phyloP scores from a whole-genome alignment of 2,888 invertebrate species.

The Aspidiotus rigidus region DNA sequence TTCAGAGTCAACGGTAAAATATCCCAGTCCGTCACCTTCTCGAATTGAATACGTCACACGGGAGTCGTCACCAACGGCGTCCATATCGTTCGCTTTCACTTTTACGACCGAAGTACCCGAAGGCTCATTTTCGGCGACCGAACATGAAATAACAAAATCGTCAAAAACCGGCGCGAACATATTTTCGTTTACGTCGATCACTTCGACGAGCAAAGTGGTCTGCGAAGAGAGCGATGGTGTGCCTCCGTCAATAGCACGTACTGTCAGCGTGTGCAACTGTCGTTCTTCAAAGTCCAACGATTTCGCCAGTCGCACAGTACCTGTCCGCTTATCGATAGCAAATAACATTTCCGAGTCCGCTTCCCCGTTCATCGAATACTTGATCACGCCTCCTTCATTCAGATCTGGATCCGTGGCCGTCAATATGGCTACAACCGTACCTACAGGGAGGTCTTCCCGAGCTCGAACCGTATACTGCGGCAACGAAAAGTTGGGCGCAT shows the following conservation, averaged over 20 bases:
- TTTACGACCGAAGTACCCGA: slow-evolving; percentile 66
- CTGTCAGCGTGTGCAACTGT: slow-evolving; percentile 78
- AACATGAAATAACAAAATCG: slow-evolving; percentile 65
- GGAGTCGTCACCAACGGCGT: slow-evolving; percentile 69
- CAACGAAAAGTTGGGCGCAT: slow-evolving; percentile 71
- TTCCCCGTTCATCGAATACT: slow-evolving; percentile 55
- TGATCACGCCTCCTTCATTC: slow-evolving; percentile 68
- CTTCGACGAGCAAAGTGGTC: slow-evolving; percentile 71
- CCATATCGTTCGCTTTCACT: slow-evolving; percentile 69
- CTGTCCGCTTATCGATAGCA: slow-evolving; percentile 72
- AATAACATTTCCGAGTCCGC: slow-evolving; percentile 63
- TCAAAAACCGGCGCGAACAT: slow-evolving; percentile 70
- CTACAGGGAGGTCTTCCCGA: slow-evolving; percentile 81
- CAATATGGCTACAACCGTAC: slow-evolving; percentile 76
- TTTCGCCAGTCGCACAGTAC: slow-evolving; percentile 70
- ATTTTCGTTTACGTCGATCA: slow-evolving; percentile 92
- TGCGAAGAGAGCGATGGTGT: slow-evolving; percentile 69
- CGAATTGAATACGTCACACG: slow-evolving; percentile 75
- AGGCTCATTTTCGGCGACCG: slow-evolving; percentile 70
- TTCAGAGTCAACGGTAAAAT: slow-evolving; percentile 70
- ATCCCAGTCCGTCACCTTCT: slow-evolving; percentile 82
- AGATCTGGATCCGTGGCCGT: slow-evolving; percentile 77
- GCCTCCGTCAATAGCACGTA: slow-evolving; percentile 77
- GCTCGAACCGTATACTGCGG: slow-evolving; percentile 67
- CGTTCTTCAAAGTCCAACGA: slow-evolving; percentile 79